Evolutionary conservation across 2,888 invertebrate species (phyloP), one percentile per base, ranked within the genome.

Genomic region (Allophyes oxyacanthae): DNA sequence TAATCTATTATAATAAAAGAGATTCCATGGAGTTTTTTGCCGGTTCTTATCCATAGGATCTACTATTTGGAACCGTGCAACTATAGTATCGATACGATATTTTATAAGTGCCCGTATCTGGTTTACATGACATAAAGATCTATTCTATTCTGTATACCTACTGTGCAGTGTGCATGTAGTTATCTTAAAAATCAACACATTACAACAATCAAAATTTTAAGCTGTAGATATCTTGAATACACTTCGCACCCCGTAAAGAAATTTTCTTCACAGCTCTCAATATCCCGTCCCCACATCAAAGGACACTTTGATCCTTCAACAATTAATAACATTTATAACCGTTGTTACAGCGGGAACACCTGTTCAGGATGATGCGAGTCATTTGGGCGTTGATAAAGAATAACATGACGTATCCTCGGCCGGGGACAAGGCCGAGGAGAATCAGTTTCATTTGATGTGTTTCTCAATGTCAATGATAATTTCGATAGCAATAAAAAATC

Each of bases 381-480:
- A 58, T 65, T 56, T 68, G 64, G 38, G 15, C 20, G 15, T 26
- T 49, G 38, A 42, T 57, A 57, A 52, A 72, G 48, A 62, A 63
- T 26, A 51, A 32, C 38, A 32, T 11, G 37, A 34, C 34, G 33
- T 40, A 49, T 48, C 30, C 44, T 57, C 43, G 44, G 3, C 42
- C 25, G 28, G 60, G 58, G 54, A 54, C 55, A 42, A 41, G 40
- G 65, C 26, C 33, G 38, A 6, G 11, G 26, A 34, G 34, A 45
- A 40, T 45, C 52, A 32, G 37, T 36, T 44, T 36, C 41, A 38
- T 46, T 58, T 50, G 9, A 45, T 41, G 11, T 15, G 14, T 9
- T 1, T 52, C 44, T 48, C 60, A 66, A 66, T 59, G 61, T 44
- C 53, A 53, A 10, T n/a, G 20, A n/a, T 14, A 10, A 14, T 42